Base-by-base conservation (phyloP, 23 tunicate genomes). In the Styela clava region DNA sequence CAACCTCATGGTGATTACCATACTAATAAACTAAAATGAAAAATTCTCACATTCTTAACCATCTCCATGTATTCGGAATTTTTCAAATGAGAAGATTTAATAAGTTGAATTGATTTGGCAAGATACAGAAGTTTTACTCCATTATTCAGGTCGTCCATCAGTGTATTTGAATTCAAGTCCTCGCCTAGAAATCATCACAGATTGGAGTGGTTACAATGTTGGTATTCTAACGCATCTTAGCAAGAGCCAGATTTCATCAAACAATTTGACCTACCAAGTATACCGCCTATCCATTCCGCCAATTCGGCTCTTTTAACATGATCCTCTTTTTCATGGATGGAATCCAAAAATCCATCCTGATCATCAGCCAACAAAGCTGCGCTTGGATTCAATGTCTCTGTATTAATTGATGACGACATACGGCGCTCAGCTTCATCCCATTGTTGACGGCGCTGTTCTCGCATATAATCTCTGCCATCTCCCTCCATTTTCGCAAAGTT, bases 111-210 rank as follows among this genome's bases (percentile, higher is more conserved):
- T 7, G 78, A 82, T 69, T 70, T 69, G 0, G 85, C 85, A 22
- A 82, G 51, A 69, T 82, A 23, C 9, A 82, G 78, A 1, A 82
- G 35, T 33, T 63, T 67, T 0, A 68, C 85, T n/a, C 85, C 85
- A 36, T 44, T 69, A 22, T 34, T 25, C 37, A 82, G 74, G 16
- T 82, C 85, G 20, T 69, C 52, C 16, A 32, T 18, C n/a, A 82
- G 31, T 12, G 32, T 26, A 25, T 69, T 31, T 9, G 79, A 27
- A 44, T 69, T 70, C 26, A 82, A 16, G 0, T 33, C 31, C 22
- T 82, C 85, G 64, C 85, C 85, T 82, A 76, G 31, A 76, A 25
- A 44, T n/a, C n/a, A n/a, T n/a, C n/a, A n/a, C 16, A 68, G 73
- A 16, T 29, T 12, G n/a, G 27, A 21, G 63, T 56, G 20, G 63